A percentile compares a stretch with the other conserved stretches of the same genome.
These are phyloP conservation scores for Chaenodraco wilsoni DNA, from an alignment of 2,797 vertebrate genomes.

Conservation along the genomic window DNA sequence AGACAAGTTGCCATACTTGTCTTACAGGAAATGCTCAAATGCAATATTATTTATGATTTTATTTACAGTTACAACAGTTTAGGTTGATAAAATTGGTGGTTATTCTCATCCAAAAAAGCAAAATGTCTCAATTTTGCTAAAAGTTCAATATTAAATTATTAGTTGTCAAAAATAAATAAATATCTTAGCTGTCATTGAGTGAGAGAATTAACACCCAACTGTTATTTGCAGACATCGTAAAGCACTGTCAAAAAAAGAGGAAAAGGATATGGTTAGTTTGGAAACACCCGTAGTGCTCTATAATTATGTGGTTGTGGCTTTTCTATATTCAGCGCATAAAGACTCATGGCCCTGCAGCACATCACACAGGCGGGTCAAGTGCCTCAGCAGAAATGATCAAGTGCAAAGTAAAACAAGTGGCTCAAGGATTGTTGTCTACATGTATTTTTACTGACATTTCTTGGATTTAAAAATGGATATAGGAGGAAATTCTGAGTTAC, in stretches of 20 bases:
- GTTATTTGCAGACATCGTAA: conserved; percentile 1
- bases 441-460: background rate
- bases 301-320: conserved; percentile 79
- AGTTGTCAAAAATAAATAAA: background rate
- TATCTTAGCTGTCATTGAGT: background rate
- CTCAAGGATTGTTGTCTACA: background rate
- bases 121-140: background rate
- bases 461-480: background rate
- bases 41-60: background rate
- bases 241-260: background rate
- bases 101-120: background rate
- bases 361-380: conserved; percentile 43
- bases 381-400: conserved; percentile 37
- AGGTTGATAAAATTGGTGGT: background rate
- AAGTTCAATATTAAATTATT: background rate
- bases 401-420: conserved; percentile 38
- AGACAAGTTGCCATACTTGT: background rate
- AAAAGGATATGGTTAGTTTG: conserved; percentile 50
- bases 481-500: background rate
- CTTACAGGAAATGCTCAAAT: background rate
- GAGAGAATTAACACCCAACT: conserved; percentile 6
- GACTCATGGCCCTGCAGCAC: conserved; percentile 19
- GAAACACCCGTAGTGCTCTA: conserved; percentile 77
- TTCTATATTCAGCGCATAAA: conserved; percentile 75
- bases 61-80: background rate